Evolutionary conservation across 2,113 vertebrate species (phyloP), one percentile per base, ranked within the genome.

Genomic region (Albula goreensis): DNA sequence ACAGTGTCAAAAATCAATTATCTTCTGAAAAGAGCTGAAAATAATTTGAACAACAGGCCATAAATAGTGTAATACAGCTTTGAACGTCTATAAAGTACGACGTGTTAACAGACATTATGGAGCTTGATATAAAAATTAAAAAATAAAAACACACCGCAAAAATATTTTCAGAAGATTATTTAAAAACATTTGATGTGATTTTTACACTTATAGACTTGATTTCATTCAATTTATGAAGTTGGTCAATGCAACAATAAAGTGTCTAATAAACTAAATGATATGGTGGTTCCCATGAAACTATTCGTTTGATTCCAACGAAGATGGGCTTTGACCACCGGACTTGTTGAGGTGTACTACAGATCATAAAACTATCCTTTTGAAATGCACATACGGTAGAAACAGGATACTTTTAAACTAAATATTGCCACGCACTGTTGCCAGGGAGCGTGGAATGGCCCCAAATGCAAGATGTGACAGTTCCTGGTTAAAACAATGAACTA

Each of bases 401-500:
- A 70, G 53, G 53, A 7, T 56, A 7, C 53, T 25, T n/a, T 70
- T 50, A 53, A 81, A 81, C 11, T 13, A 2, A 80, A 80, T 80
- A n/a, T 50, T 80, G 4, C 50, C 52, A 17, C 50, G 17, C 12
- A 81, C 12, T 56, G 22, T 8, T 74, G 70, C 0, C 9, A 9
- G 22, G 19, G 70, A 31, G 70, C 70, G 70, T 74, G 70, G 70
- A 74, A 9, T 7, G 70, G n/a, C 22, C 10, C 10, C 19, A 11
- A 74, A n/a, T 5, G 25, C 70, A 74, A 74, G 8, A 70, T 49
- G 83, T 50, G 63, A 70, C 48, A 49, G 60, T 41, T 12, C 41
- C 83, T 50, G 6, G 17, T 25, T 74, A 25, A 84, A 84, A 84
- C 83, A 84, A 74, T 49, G 83, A 66, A 50, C 70, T 77, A 77